These are phyloP conservation scores for Rhyzopertha dominica DNA, from an alignment of 1,140 invertebrate genomes.

Conservation along the genomic window DNA sequence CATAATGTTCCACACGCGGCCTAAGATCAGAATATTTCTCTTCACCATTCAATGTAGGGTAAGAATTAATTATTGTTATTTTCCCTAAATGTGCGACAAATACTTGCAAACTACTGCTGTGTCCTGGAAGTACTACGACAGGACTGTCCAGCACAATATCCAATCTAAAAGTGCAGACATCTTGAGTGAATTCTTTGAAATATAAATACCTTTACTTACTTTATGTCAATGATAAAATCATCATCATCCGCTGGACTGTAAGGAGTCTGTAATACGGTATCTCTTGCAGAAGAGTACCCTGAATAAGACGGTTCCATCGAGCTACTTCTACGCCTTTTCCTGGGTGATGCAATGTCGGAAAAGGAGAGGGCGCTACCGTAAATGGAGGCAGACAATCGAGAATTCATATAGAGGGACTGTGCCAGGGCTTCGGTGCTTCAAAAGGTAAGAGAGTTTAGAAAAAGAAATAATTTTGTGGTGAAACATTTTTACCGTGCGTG, in stretches of 20 bases:
- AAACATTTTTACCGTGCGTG: conserved; percentile 53
- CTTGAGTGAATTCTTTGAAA: neutral
- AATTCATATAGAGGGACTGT: conserved; percentile 53
- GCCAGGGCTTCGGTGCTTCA: conserved; percentile 46
- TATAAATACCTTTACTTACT: conserved; percentile 6
- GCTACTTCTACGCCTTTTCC: conserved; percentile 38
- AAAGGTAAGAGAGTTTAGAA: conserved; percentile 10
- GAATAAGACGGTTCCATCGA: conserved; percentile 40
- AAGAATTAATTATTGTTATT: conserved; percentile 58
- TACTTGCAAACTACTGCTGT: conserved; percentile 72
- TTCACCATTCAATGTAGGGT: conserved; percentile 20
- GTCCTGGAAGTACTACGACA: conserved; percentile 76
- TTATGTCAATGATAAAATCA: conserved; percentile 38
- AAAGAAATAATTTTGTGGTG: conserved; percentile 5
- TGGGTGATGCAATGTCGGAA: conserved; percentile 37
- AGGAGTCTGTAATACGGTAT: conserved; percentile 43
- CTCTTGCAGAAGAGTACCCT: conserved; percentile 34
- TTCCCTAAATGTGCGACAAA: conserved; percentile 90
- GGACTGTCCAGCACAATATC: conserved; percentile 83
- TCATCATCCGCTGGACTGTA: conserved; percentile 45
- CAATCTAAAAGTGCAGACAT: conserved; percentile 47
- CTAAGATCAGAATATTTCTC: conserved; percentile 21
- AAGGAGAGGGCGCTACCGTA: conserved; percentile 41
- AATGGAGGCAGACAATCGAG: conserved; percentile 48
- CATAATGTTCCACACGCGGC: conserved; percentile 47